phyloP scores from a whole-genome alignment of 1,140 invertebrate species.

The Anastrepha obliqua region DNA sequence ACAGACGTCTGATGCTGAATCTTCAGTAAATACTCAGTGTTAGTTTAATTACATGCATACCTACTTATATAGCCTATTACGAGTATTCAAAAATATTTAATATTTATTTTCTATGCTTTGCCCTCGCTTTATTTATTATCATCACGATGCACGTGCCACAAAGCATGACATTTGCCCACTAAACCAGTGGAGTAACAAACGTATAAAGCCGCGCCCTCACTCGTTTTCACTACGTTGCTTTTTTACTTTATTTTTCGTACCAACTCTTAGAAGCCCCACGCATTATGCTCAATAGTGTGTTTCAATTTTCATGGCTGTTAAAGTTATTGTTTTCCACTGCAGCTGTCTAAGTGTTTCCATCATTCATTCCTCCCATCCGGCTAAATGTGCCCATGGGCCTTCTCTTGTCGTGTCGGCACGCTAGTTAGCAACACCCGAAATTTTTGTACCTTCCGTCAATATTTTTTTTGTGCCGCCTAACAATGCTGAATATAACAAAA shows the following conservation, averaged over 20 bases:
- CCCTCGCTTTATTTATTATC: neutral
- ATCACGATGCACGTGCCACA: neutral
- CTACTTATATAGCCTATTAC: too few relatives aligned
- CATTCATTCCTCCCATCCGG: neutral
- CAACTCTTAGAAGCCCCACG: neutral
- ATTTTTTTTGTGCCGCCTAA: neutral
- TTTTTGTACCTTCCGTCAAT: slow-evolving; percentile 1
- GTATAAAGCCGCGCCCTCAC: neutral
- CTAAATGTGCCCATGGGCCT: neutral
- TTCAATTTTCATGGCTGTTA: neutral
- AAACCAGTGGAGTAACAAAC: neutral
- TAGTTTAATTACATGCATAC: too few relatives aligned
- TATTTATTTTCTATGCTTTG: too few relatives aligned
- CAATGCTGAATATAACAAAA: neutral
- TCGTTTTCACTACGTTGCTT: neutral
- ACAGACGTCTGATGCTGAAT: too few relatives aligned
- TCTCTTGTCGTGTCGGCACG: neutral
- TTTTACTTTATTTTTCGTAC: neutral
- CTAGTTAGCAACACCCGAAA: neutral
- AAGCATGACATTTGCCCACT: slow-evolving; percentile 4
- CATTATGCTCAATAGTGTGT: neutral
- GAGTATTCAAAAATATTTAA: too few relatives aligned
- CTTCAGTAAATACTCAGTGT: too few relatives aligned
- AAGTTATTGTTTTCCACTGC: neutral
- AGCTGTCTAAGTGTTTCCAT: neutral